Evolutionary conservation across 1,140 invertebrate species (phyloP), one percentile per base, ranked within the genome.

Genomic region (Coptotermes formosanus): DNA sequence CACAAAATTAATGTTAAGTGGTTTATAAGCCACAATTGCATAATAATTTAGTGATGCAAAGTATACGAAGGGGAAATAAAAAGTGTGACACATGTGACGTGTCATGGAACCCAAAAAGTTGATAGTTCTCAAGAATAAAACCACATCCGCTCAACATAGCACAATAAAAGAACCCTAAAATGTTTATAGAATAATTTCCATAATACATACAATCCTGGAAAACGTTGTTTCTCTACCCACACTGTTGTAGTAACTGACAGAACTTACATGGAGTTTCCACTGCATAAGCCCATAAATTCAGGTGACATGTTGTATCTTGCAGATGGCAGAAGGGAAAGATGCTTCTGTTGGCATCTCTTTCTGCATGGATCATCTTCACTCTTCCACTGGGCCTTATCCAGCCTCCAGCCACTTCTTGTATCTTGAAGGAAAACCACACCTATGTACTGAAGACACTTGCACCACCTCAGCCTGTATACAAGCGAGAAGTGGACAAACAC

Each of bases 301-400:
- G n/a, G 25, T 25, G 19, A 38, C 12, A 25, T 82, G 75, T 87
- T 9, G 14, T 52, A 19, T 86, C 7, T 30, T 87, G 4, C 89
- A 95, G 96, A 88, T 97, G 96, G 93, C 95, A 95, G 86, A 97
- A 96, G 89, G 96, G 96, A 19, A 97, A 98, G 90, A 91, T 95
- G 75, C 93, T 99, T 85, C 91, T 99, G 64, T 90, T 99, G n/a
- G 96, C 95, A 64, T 98, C 98, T 0, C 91, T 99, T 23, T 94
- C 96, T 9, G 97, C 97, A 85, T 99, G 98, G 98, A 97, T 99
- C 48, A 93, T 99, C 23, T 99, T 99, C 91, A 99, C 98, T 14
- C 92, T 99, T 83, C 97, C 98, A 0, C 91, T 99, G 87, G 98
- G 98, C 45, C 98, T 98, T 89, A 96, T 99, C 86, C 96, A 98